Percentiles rank a stretch among this genome's conserved stretches.
Conservation (phyloP, 2,797 vertebrate species). For the Characodon lateralis region DNA sequence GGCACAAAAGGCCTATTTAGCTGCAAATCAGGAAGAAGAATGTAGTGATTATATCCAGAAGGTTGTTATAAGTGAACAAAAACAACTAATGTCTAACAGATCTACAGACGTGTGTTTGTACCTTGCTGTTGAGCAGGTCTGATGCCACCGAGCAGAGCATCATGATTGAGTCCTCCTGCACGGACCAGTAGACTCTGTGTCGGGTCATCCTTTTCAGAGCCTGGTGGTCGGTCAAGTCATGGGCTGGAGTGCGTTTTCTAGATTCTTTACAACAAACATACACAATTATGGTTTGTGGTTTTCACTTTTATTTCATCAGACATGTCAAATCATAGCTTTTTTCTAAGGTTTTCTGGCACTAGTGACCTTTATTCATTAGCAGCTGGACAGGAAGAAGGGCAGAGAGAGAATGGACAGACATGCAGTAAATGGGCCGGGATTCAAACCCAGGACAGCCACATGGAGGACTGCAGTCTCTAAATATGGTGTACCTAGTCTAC, state of each 20-base stretch:
- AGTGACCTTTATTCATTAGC: too few relatives aligned
- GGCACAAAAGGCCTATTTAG: constrained; percentile 89
- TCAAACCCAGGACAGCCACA: too few relatives aligned
- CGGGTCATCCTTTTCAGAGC: constrained; percentile 93
- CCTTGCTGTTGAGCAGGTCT: constrained; percentile 92
- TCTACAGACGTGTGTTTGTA: constrained; percentile 41
- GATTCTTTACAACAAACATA: constrained; percentile 49
- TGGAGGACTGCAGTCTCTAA: too few relatives aligned
- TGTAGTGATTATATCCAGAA: not conserved
- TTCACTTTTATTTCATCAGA: not conserved
- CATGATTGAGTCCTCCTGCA: constrained; percentile 91
- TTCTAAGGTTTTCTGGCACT: not conserved
- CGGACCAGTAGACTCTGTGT: constrained; percentile 90
- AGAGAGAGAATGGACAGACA: too few relatives aligned
- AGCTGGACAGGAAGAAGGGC: too few relatives aligned
- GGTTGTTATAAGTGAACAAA: not conserved
- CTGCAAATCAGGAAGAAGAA: constrained; percentile 63
- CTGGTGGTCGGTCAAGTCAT: constrained; percentile 88
- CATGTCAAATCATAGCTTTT: rapidly evolving
- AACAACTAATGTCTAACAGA: not conserved
- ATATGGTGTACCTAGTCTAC: too few relatives aligned
- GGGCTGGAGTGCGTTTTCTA: constrained; percentile 73
- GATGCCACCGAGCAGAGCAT: constrained; percentile 94
- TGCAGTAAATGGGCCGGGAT: too few relatives aligned
- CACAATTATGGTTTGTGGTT: not conserved